phyloP scores from a whole-genome alignment of 1,140 invertebrate species.

The Drosophila ananassae region DNA sequence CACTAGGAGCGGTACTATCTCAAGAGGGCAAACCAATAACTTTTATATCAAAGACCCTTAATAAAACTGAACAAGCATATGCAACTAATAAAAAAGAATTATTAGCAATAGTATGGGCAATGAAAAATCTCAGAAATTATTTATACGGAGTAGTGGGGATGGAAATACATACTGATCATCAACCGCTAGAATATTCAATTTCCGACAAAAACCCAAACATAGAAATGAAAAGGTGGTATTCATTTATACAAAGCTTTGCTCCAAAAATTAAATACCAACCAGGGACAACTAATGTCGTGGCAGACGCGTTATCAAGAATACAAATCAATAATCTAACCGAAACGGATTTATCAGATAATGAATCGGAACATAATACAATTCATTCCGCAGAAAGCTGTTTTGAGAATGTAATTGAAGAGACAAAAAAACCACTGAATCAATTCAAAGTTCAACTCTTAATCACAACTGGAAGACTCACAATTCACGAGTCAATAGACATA shows the following conservation, averaged over 20 bases:
- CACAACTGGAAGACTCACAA: neutral
- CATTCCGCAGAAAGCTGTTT: conserved; percentile 9
- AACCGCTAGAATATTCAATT: too few species aligned
- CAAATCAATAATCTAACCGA: too few species aligned
- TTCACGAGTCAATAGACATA: neutral
- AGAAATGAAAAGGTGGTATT: too few species aligned
- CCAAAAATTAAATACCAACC: too few species aligned
- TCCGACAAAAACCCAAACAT: too few species aligned
- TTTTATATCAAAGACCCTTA: neutral
- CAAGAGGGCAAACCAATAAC: conserved; percentile 5
- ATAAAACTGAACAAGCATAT: neutral
- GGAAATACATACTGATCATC: neutral
- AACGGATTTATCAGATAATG: too few species aligned
- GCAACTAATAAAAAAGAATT: neutral
- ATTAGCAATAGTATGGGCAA: neutral
- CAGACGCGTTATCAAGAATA: neutral
- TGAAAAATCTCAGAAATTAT: neutral
- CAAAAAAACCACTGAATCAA: neutral
- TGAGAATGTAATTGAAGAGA: conserved; percentile 18
- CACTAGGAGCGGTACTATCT: neutral
- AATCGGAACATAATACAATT: too few species aligned
- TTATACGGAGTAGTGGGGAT: neutral
- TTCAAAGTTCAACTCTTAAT: neutral
- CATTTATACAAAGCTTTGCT: too few species aligned
- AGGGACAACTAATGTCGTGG: too few species aligned